Base-by-base conservation (phyloP, 2,797 vertebrate species). In the Sebastes hubbsi region DNA sequence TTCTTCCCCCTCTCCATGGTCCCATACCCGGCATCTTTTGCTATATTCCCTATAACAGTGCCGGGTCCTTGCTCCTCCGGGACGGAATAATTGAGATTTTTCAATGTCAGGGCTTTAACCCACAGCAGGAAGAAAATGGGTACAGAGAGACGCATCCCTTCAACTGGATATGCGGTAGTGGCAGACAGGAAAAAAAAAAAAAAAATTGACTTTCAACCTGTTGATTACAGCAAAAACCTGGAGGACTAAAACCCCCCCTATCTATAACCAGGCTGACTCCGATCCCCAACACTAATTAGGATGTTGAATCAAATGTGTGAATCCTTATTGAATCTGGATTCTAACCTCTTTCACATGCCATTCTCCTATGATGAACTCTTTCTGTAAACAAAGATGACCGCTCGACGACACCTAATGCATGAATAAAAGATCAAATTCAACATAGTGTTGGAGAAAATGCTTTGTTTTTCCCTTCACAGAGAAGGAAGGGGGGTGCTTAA, bases 61-160 rank as follows among this genome's bases (percentile, higher is more conserved):
- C 98, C 97, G 16, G 98, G 97, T 94, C 97, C 97, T 90, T 99
- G 98, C 89, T 99, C 99, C 95, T 99, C 98, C 0, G 97, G 97
- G 91, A 99, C 98, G 0, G 98, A 98, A 86, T 99, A 99, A 96
- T 98, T 99, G 61, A 99, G 96, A 91, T 99, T 99, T 94, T 98
- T 99, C 88, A 99, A 95, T 46, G 98, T 96, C 93, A 98, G 97
- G 97, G 97, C 98, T 89, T 97, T 96, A 93, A 97, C 97, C 98
- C 98, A 99, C 38, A 97, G 93, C 78, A 99, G 95, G 78, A 99
- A 94, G 92, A 98, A 97, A 95, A 97, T 96, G 90, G 97, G 96
- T 94, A 97, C 95, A 95, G 96, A 96, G 93, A 98, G 97, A 97
- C 97, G 97, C 98, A 99, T 99, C 96, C 97, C 96, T 95, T 94